phyloP scores from a whole-genome alignment of 2,113 vertebrate genomes.

The Cervus canadensis region DNA sequence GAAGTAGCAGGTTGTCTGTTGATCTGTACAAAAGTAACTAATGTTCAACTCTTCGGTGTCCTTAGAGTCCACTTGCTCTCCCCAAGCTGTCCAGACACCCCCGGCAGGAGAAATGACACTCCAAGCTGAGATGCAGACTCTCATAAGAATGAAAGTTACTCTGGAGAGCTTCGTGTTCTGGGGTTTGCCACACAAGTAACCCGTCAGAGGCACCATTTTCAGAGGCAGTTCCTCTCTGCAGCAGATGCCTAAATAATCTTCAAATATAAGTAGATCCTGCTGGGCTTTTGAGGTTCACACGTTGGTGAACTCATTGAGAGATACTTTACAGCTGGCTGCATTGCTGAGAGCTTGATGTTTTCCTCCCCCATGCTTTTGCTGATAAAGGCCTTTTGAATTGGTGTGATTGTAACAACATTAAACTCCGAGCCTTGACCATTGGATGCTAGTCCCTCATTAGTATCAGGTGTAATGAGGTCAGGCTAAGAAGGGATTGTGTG shows the following conservation, averaged over 20 bases:
- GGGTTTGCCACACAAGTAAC: not conserved
- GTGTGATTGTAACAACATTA: not conserved
- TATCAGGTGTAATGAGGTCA: conserved; percentile 64
- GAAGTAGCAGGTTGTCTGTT: not conserved
- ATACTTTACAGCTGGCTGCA: not conserved
- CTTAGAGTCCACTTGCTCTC: not conserved
- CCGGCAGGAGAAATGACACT: accelerated
- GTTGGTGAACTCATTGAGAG: not conserved
- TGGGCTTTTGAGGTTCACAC: conserved; percentile 37
- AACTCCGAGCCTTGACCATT: not conserved
- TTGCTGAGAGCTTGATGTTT: not conserved
- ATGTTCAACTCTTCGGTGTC: not conserved
- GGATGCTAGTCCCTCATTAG: conserved; percentile 42
- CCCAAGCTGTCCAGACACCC: not conserved
- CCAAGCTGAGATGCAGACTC: not conserved
- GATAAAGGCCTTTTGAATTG: not conserved
- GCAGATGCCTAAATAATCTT: conserved; percentile 10
- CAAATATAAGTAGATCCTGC: conserved; percentile 1
- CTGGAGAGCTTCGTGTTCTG: not conserved
- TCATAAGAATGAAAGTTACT: not conserved
- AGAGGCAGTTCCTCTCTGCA: not conserved
- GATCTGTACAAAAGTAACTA: not conserved
- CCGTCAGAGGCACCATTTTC: not conserved
- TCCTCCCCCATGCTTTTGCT: conserved; percentile 9
- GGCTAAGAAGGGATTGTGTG: conserved; percentile 59